These are phyloP conservation scores for Otolemur crassicaudatus DNA, from an alignment of 2,797 vertebrate genomes.

Conservation along the genomic window DNA sequence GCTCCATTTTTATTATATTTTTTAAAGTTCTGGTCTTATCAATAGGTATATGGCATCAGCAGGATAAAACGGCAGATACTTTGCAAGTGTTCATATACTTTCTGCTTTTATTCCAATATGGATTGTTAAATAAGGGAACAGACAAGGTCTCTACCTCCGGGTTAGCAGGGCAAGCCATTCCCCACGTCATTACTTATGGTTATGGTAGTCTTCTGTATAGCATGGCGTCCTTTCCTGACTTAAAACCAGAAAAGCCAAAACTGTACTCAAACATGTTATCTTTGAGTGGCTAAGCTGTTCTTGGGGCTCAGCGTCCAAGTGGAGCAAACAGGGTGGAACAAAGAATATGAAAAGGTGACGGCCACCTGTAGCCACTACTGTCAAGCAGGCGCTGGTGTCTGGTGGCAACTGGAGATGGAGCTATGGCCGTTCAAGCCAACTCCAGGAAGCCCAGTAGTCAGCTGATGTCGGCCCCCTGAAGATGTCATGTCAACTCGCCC, in stretches of 20 bases:
- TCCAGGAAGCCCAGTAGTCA: not conserved
- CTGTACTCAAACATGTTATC: not conserved
- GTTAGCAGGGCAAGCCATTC: conserved; percentile 70
- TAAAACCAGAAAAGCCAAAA: conserved; percentile 58
- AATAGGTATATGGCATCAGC: conserved; percentile 72
- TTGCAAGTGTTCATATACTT: conserved; percentile 78
- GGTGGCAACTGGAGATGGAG: conserved; percentile 2
- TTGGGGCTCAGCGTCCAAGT: not conserved
- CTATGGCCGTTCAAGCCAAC: not conserved
- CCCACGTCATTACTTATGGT: conserved; percentile 77
- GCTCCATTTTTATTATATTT: conserved; percentile 50
- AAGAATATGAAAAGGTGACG: not conserved
- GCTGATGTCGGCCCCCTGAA: not conserved
- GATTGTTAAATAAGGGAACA: conserved; percentile 78
- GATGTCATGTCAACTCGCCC: not conserved
- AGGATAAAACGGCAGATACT: conserved; percentile 80
- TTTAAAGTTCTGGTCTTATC: conserved; percentile 73
- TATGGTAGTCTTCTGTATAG: conserved; percentile 70
- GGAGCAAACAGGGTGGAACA: not conserved
- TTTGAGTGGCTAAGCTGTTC: not conserved
- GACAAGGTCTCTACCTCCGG: conserved; percentile 66
- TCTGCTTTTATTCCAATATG: conserved; percentile 78
- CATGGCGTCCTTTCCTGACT: conserved; percentile 58
- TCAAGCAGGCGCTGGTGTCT: not conserved
- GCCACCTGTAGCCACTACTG: not conserved